Percentiles rank a stretch among this genome's conserved stretches.
These are phyloP conservation scores for Osmoderma eremita DNA, from an alignment of 2,888 invertebrate genomes.

Conservation along the genomic window DNA sequence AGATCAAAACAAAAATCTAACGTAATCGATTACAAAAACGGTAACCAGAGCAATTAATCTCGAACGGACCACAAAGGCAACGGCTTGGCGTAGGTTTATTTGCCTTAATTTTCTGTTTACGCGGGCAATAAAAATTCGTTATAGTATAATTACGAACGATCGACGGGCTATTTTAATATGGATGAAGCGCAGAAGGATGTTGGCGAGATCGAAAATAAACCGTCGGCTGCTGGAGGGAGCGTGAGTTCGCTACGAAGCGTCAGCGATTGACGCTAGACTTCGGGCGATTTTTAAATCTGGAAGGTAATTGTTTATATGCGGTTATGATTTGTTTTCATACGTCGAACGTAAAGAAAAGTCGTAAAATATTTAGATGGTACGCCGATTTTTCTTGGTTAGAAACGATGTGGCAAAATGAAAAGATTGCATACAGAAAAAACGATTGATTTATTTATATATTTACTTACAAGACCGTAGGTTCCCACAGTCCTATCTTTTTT, in stretches of 20 bases:
- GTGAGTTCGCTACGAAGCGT: conserved; percentile 2
- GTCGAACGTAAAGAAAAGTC: conserved; percentile 6
- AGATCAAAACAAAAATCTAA: conserved; percentile 43
- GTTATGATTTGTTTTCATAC: conserved; percentile 26
- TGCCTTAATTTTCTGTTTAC: conserved; percentile 36
- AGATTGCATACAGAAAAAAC: not conserved
- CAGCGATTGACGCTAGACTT: not conserved
- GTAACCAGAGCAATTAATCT: conserved; percentile 26
- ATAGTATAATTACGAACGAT: conserved; percentile 37
- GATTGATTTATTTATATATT: conserved; percentile 8
- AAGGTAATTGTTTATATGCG: conserved; percentile 18
- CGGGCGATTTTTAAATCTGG: conserved; percentile 29
- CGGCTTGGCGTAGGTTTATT: conserved; percentile 33
- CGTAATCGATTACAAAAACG: conserved; percentile 40
- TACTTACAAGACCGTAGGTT: not conserved
- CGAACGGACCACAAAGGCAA: conserved; percentile 29
- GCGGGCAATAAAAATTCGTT: conserved; percentile 34
- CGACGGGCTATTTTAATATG: conserved; percentile 35
- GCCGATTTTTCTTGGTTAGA: conserved; percentile 12
- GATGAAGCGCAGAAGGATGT: conserved; percentile 37
- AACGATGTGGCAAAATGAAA: not conserved
- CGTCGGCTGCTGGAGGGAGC: conserved; percentile 4
- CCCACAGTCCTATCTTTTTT: conserved; percentile 3
- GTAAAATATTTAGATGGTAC: conserved; percentile 10
- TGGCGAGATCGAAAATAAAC: conserved; percentile 33